Evolutionary conservation across 2,113 vertebrate species (phyloP), one percentile per base, ranked within the genome.

Genomic region (Bambusicola thoracicus): DNA sequence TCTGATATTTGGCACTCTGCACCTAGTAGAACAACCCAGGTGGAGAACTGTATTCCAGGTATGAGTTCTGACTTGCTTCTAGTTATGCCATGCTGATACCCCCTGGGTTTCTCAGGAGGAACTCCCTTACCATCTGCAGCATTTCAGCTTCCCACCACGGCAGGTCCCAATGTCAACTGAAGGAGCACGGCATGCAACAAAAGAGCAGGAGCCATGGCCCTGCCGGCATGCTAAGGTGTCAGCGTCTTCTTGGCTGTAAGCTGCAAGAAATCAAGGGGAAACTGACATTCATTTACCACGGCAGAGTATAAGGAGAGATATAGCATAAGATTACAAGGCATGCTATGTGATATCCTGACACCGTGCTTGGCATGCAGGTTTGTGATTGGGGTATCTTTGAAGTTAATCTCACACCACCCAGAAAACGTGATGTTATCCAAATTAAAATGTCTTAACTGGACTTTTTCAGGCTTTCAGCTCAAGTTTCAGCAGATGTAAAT

Each of bases 61-160:
- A 8, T 58, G 56, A 65, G 16, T 56, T 36, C 32, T 80, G 48
- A 11, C 11, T 63, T 49, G 19, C 2, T 68, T 30, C 48, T 56
- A 29, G 20, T 41, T 83, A 32, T 78, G 40, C 59, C 67, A 14
- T 11, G 46, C 16, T 3, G 5, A 17, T 29, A 48, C 36, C 29
- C 29, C 13, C n/a, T 53, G 43, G 21, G 22, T 46, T 78, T 68
- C 30, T 49, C 36, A 6, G 29, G 41, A 70, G 32, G n/a, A 44
- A 16, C 5, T 48, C 0, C 53, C 92, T 91, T 78, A 96, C 96
- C 96, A 90, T 83, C 87, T 96, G 94, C 96, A 96, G 90, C 96
- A 96, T 19, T 5, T 96, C 29, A 96, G 94, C 79, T 88, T 96
- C 85, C 87, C 94, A 38, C 1, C 56, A 0, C 75, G 93, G 87